Evolutionary conservation across 1,140 invertebrate genomes (phyloP).

Genomic region (Nautilus pompilius): DNA sequence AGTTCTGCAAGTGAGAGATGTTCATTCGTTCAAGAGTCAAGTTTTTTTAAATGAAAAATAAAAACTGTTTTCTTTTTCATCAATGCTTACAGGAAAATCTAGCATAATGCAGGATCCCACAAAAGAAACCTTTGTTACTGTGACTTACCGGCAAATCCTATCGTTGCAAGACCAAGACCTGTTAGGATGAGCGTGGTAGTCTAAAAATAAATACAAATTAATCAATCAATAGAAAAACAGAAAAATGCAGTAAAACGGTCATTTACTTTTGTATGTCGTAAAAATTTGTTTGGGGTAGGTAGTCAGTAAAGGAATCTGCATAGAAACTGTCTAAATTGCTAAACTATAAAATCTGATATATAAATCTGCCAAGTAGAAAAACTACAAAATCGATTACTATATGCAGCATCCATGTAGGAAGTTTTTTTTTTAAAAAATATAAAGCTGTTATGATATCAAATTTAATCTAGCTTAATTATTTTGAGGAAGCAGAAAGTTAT

Average conservation of each 20-base stretch:
- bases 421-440: too few relatives aligned
- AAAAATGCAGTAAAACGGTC: conserved; percentile 10
- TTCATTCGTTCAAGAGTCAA: too few relatives aligned
- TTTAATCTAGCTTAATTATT: too few relatives aligned
- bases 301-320: neutral
- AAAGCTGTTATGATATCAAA: too few relatives aligned
- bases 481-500: too few relatives aligned
- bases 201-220: conserved; percentile 15
- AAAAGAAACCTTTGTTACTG: too few relatives aligned
- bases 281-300: conserved; percentile 5
- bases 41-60: too few relatives aligned
- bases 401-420: too few relatives aligned
- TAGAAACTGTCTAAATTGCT: conserved; percentile 2
- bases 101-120: too few relatives aligned
- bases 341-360: conserved; percentile 7
- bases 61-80: too few relatives aligned
- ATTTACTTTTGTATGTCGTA: conserved; percentile 2
- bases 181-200: conserved; percentile 21
- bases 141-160: conserved; percentile 32
- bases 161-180: conserved; percentile 30
- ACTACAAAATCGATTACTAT: neutral
- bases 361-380: neutral
- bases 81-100: too few relatives aligned
- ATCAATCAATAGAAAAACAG: neutral
- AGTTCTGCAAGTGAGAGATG: too few relatives aligned